Percentiles rank a stretch among this genome's conserved stretches.
These are phyloP conservation scores for Zoroaster sp. DNA, from an alignment of 53 echinoderm and acorn worm species.

Conservation along the genomic window DNA sequence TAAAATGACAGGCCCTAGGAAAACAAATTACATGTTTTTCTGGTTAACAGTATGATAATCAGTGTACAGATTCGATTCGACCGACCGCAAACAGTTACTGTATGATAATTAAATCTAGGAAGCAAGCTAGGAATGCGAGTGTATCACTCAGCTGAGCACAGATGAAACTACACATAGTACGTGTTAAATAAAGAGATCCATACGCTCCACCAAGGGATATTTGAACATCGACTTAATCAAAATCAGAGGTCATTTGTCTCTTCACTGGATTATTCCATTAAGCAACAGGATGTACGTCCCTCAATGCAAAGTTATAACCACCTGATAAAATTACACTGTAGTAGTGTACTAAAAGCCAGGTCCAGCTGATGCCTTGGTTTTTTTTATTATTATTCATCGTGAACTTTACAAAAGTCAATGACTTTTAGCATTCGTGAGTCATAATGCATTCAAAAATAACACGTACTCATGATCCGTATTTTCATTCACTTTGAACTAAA, in stretches of 20 bases:
- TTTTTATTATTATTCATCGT: constrained; percentile 50
- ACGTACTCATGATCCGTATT: background rate
- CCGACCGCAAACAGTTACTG: no score
- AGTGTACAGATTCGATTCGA: no score
- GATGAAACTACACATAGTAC: background rate
- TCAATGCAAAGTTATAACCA: constrained; percentile 12
- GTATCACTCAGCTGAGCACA: background rate
- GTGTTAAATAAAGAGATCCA: background rate
- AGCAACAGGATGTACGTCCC: constrained; percentile 43
- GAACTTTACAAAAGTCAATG: constrained; percentile 49
- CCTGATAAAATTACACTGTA: constrained; percentile 14
- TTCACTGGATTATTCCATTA: constrained; percentile 49
- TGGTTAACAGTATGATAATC: no score
- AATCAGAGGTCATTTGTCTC: constrained; percentile 52
- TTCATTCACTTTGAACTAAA: background rate
- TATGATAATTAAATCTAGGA: no score
- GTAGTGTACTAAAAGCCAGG: background rate
- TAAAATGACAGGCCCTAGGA: no score
- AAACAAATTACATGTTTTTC: no score
- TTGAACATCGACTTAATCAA: background rate
- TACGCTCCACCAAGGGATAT: background rate
- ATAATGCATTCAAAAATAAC: constrained; percentile 27
- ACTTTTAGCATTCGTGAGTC: constrained; percentile 29
- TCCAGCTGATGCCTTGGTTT: background rate
- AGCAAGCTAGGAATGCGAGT: background rate